Base-by-base conservation (phyloP, 2,797 vertebrate species). In the Trachops cirrhosus region DNA sequence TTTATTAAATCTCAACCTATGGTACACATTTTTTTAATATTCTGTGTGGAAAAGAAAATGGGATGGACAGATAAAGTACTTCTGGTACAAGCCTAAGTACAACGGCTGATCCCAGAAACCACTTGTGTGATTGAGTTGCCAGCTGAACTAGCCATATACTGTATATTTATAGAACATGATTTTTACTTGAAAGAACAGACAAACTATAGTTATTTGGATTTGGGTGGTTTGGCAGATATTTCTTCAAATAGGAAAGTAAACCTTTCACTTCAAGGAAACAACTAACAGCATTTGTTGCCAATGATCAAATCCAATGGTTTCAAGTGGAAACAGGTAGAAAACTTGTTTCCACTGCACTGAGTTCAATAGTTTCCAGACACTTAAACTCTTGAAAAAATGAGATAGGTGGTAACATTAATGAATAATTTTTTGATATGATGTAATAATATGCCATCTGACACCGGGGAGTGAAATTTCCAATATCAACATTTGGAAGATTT, bases 161-260 rank as follows among this genome's bases (percentile, higher is more conserved):
- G 19, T 37, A 46, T 9, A 14, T 29, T 24, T n/a, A 64, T 4
- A 11, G 22, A 78, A 86, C 70, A 67, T 10, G 34, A 44, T 73
- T 92, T 90, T 70, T 48, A 94, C 75, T 75, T 44, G 44, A 4
- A 29, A 48, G n/a, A 34, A 52, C 6, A 85, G 41, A 70, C 32
- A 67, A 86, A 80, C 83, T 78, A 68, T 57, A 46, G 54, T 39
- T 62, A 89, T 78, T 82, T 62, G 89, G 26, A 82, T 29, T 32
- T 52, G 9, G 64, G 50, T 46, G 39, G 39, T 44, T 5, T 84
- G 71, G 59, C 50, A 59, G n/a, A 62, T 41, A 64, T 75, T 88
- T 95, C 92, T 59, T 93, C 50, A 86, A 77, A 86, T 68, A 85
- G 3, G 15, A 90, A 88, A 68, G 19, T 67, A 86, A 93, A 68